A percentile compares a stretch with the other conserved stretches of the same genome.
phyloP scores from a whole-genome alignment of 35 echinoderm and acorn worm species.

The Holothuria glaberrima region DNA sequence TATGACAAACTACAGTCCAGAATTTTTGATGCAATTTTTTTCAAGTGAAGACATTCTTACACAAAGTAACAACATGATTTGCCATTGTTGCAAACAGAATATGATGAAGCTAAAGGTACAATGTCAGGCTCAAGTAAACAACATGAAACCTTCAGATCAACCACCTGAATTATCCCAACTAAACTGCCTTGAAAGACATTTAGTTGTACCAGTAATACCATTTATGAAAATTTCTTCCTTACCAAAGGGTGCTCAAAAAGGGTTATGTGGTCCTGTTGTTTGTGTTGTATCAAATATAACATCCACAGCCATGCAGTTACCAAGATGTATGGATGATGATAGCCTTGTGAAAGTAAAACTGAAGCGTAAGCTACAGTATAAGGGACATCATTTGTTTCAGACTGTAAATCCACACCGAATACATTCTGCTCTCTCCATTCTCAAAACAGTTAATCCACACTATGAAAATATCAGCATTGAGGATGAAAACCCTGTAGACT shows the following conservation, averaged over 20 bases:
- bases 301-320: not conserved
- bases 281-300: constrained; percentile 18
- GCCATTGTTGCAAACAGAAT: not conserved
- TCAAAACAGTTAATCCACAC: constrained; percentile 32
- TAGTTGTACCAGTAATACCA: constrained; percentile 11
- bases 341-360: constrained; percentile 40
- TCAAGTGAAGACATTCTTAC: not conserved
- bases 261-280: constrained; percentile 22
- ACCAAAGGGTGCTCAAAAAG: constrained; percentile 30
- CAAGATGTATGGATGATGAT: not conserved
- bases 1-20: not conserved
- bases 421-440: not conserved
- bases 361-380: constrained; percentile 54
- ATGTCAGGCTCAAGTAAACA: not conserved
- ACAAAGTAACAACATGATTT: not conserved
- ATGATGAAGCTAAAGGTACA: not conserved
- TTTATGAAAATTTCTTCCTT: constrained; percentile 47
- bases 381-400: constrained; percentile 49
- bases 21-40: constrained; percentile 11
- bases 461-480: constrained; percentile 43
- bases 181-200: constrained; percentile 27
- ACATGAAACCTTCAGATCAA: not conserved
- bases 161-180: not conserved
- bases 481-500: not conserved
- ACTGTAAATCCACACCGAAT: not conserved